Evolutionary conservation across 2,113 vertebrate genomes (phyloP), one percentile per base, ranked within the genome.

Genomic region (Apteryx owenii): DNA sequence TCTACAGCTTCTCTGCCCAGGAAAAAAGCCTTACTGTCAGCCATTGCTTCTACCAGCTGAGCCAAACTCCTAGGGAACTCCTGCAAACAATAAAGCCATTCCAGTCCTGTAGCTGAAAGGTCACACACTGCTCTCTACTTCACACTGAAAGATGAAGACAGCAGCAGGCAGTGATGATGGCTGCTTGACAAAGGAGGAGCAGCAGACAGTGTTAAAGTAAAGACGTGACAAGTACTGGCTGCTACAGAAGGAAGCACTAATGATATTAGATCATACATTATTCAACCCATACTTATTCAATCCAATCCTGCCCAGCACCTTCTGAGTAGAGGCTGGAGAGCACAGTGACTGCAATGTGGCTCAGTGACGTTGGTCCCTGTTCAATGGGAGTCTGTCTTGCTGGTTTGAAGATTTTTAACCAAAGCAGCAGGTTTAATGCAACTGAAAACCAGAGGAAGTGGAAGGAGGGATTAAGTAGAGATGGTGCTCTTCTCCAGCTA

Each of bases 361-460:
- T 93, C 76, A 78, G 95, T 94, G 85, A 40, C 28, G 36, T 21
- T 91, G 91, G 76, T 88, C 79, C 71, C 89, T 76, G 31, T 33
- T 78, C 44, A 66, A 42, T 3, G 42, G 36, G 75, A 90, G 36
- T 83, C 65, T 5, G 1, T 90, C 81, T 85, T 91, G 93, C 89
- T 96, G 83, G 88, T 95, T 95, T 90, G 69, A 94, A 88, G 79
- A 68, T 38, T 80, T 83, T 75, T 38, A 58, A 90, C 91, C 48
- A 36, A 93, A 93, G 56, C 80, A 87, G 85, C 77, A 80, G 75
- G 23, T 91, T n/a, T 40, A 81, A 82, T 77, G 36, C 36, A 94
- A 51, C 31, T 77, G 8, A 90, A 94, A 94, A 76, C 14, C 70
- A 91, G 53, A 95, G 31, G 51, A 82, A 71, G 62, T 42, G 9